These are phyloP conservation scores for Trogon melanurus DNA, from an alignment of 2,113 vertebrate species.

Conservation along the genomic window DNA sequence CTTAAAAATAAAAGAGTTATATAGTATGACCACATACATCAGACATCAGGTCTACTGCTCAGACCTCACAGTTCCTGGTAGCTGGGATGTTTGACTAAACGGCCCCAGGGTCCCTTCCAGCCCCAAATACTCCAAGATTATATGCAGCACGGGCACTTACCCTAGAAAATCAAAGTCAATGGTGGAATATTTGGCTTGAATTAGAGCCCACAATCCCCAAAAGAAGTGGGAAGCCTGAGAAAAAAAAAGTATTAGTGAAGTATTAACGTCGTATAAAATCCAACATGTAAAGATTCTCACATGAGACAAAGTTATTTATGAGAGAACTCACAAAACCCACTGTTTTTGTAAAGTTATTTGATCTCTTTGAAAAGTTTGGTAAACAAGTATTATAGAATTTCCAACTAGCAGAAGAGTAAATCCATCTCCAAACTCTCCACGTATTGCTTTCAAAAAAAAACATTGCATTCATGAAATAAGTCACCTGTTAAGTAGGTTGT, in stretches of 20 bases:
- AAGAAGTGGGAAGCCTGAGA: conserved; percentile 96
- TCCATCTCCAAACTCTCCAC: background rate
- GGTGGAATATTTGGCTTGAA: conserved; percentile 96
- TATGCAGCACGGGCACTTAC: conserved; percentile 74
- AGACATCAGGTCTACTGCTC: background rate
- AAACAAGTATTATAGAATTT: background rate
- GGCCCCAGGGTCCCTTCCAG: background rate
- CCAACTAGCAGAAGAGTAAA: background rate
- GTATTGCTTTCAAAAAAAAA: background rate
- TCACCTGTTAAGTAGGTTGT: background rate
- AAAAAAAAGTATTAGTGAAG: background rate
- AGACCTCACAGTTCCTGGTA: background rate
- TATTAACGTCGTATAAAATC: background rate
- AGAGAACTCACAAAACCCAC: background rate
- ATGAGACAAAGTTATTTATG: background rate
- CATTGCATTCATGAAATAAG: background rate
- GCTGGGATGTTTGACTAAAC: background rate
- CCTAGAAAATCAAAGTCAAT: conserved; percentile 98
- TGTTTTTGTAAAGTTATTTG: background rate
- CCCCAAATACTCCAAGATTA: background rate
- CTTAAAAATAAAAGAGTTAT: background rate
- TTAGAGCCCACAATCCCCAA: conserved; percentile 97
- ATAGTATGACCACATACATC: background rate
- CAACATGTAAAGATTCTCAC: background rate
- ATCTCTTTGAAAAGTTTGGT: background rate